Evolutionary conservation across 1,140 invertebrate species (phyloP), one percentile per base, ranked within the genome.

Genomic region (Archegozetes longisetosus): DNA sequence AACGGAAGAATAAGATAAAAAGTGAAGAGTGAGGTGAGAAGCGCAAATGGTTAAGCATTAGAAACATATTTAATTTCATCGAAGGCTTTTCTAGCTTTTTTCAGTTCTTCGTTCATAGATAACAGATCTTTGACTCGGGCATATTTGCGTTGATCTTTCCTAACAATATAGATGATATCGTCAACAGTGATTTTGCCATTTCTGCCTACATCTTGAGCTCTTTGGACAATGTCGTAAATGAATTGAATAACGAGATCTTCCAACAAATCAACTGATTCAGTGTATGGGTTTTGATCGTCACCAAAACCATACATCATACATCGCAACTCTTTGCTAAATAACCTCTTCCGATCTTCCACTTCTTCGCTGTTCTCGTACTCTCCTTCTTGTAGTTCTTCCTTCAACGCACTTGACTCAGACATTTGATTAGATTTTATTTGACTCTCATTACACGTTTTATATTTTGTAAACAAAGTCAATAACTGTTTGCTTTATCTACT

Each of bases 301-400:
- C 57, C 95, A 79, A 98, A 98, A 0, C 94, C 95, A 73, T 93
- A 99, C 90, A 99, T 96, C 94, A 98, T 98, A 68, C 92, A 95
- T 40, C 93, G 78, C 2, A 58, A 69, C 70, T 76, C 74, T 69
- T 75, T 76, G 3, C 72, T 71, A 65, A 76, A 76, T 49, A 75
- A 69, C 59, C 75, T 71, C 64, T 75, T 75, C 57, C 67, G 69
- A 63, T 69, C 71, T 65, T 74, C 73, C 32, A 40, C 6, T 9
- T 17, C 17, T n/a, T 40, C 32, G 32, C 32, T 17, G 17, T 40
- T 17, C 6, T 17, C 32, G 32, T 6, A 6, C 32, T 6, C 6
- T 6, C 17, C 32, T 40, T 40, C 6, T 9, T 6, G 6, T 17
- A 6, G 17, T 6, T 40, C 6, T 57, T 57, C 9, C 22, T 53